A percentile compares a stretch with the other conserved stretches of the same genome.
phyloP scores from a whole-genome alignment of 2,888 invertebrate genomes.

The Acleris laterana region DNA sequence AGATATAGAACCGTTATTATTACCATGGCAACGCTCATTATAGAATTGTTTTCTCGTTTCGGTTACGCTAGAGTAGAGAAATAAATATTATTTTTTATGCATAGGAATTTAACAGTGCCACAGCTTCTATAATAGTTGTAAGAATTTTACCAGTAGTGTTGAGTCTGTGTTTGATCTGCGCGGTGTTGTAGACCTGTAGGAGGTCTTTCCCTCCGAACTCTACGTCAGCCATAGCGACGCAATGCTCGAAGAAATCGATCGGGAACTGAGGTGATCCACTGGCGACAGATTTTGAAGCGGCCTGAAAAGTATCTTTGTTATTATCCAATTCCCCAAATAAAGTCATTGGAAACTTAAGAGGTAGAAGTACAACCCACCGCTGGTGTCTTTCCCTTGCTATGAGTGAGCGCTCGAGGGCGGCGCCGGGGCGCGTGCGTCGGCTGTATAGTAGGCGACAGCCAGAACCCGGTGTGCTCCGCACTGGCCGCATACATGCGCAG shows the following conservation, averaged over 20 bases:
- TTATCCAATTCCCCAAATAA: no score
- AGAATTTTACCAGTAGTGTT: slow-evolving; percentile 84
- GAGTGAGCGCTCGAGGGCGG: slow-evolving; percentile 57
- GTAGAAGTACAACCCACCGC: slow-evolving; percentile 53
- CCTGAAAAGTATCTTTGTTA: slow-evolving; percentile 46
- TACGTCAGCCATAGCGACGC: slow-evolving; percentile 94
- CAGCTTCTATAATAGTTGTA: no score
- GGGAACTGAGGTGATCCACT: slow-evolving; percentile 92
- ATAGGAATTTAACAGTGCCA: no score
- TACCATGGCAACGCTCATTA: no score
- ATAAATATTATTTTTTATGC: no score
- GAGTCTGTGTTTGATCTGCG: slow-evolving; percentile 95
- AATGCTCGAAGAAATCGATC: slow-evolving; percentile 98
- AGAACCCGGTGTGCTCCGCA: slow-evolving; percentile 90
- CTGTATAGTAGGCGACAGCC: slow-evolving; percentile 86
- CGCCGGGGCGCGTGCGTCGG: slow-evolving; percentile 73
- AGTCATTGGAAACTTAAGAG: no score
- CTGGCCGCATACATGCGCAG: slow-evolving; percentile 96
- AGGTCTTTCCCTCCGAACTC: slow-evolving; percentile 98
- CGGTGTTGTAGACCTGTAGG: slow-evolving; percentile 96
- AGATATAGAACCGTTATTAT: no score
- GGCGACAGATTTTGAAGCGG: slow-evolving; percentile 70
- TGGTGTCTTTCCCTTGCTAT: slow-evolving; percentile 66
- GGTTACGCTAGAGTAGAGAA: no score
- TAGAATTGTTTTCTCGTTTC: no score